phyloP scores from a whole-genome alignment of 2,113 vertebrate genomes.

The Erythrocebus patas region DNA sequence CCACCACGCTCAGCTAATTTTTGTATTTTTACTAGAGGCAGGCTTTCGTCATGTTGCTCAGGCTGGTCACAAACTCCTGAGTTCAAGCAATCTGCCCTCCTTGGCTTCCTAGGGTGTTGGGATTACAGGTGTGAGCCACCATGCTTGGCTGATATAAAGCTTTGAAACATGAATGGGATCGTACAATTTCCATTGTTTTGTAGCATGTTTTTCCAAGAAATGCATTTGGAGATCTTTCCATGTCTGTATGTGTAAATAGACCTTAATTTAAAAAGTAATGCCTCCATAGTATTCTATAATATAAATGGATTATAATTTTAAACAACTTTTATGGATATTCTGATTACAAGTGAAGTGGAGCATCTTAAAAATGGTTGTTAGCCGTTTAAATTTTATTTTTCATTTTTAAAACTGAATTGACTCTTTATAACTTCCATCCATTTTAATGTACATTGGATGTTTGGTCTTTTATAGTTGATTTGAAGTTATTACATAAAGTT shows the following conservation, averaged over 20 bases:
- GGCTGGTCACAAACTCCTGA: too few relatives aligned
- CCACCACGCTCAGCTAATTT: too few relatives aligned
- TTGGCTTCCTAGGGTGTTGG: too few relatives aligned
- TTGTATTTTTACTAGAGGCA: too few relatives aligned
- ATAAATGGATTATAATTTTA: neutral
- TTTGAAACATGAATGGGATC: neutral
- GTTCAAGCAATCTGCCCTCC: too few relatives aligned
- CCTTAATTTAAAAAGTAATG: neutral
- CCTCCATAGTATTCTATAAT: neutral
- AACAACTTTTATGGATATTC: neutral
- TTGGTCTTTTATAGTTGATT: conserved; percentile 2
- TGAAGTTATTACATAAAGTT: neutral
- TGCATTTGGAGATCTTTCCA: neutral
- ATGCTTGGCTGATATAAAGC: too few relatives aligned
- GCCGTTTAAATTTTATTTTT: neutral
- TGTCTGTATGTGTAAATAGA: neutral
- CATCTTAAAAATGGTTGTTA: neutral
- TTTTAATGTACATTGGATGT: neutral
- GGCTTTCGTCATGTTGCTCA: too few relatives aligned
- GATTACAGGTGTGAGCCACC: too few relatives aligned
- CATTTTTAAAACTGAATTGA: neutral
- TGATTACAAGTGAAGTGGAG: neutral
- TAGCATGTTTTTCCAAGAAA: neutral
- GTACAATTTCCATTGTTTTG: neutral
- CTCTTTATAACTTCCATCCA: neutral